These are phyloP conservation scores for Agriopis aurantiaria DNA, from an alignment of 2,888 invertebrate species.

Conservation along the genomic window DNA sequence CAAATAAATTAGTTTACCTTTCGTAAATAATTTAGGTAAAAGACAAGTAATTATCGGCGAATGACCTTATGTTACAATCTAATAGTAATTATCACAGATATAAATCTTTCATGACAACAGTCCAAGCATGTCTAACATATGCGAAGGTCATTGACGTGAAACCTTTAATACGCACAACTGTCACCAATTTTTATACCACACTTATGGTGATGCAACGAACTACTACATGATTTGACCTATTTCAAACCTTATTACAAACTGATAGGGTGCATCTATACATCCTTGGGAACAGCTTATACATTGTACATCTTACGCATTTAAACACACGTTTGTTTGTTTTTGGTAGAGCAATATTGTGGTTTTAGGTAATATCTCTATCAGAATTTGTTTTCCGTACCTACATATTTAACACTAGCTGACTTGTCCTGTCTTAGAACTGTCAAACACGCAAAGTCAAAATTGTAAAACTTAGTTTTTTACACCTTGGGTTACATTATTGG, in stretches of 20 bases:
- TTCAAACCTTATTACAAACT: conserved; percentile 3
- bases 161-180: conserved; percentile 12
- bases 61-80: conserved; percentile 3
- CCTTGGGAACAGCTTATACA: not conserved
- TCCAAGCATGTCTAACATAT: conserved; percentile 1
- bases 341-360: conserved; percentile 14
- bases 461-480: too few relatives aligned
- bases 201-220: conserved; percentile 1
- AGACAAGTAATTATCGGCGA: conserved; percentile 11
- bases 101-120: not conserved
- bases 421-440: too few relatives aligned
- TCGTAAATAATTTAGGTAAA: not conserved
- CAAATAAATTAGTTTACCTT: conserved; percentile 13
- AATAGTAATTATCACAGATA: not conserved
- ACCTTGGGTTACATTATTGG: too few relatives aligned
- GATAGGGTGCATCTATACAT: not conserved
- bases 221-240: not conserved
- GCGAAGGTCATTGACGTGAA: conserved; percentile 26
- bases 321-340: conserved; percentile 32
- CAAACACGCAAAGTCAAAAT: too few relatives aligned
- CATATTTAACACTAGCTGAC: not conserved
- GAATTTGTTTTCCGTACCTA: not conserved
- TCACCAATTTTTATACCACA: conserved; percentile 19
- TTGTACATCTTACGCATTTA: conserved; percentile 24
- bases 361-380: conserved; percentile 12